Percentiles rank a stretch among this genome's conserved stretches.
phyloP scores from a whole-genome alignment of 2,888 invertebrate species.

The Mellilla xanthometata region DNA sequence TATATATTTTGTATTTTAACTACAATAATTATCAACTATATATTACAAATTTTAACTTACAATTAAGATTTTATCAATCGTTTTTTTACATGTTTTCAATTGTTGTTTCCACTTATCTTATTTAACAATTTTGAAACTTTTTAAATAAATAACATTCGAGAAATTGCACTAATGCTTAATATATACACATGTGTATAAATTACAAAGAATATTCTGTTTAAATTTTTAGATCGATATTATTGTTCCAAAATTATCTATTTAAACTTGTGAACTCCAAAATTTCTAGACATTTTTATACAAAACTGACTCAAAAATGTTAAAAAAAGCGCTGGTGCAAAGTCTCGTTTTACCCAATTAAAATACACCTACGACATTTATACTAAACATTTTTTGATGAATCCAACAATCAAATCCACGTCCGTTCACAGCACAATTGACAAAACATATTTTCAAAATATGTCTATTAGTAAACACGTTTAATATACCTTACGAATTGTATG shows the following conservation, averaged over 20 bases:
- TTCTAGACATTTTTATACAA: too few relatives aligned
- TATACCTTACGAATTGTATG: slow-evolving; percentile 76
- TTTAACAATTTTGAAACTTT: slow-evolving; percentile 12
- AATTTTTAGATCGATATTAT: too few relatives aligned
- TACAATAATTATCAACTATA: slow-evolving; percentile 81
- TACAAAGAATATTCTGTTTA: too few relatives aligned
- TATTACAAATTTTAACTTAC: slow-evolving; percentile 80
- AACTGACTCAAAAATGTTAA: too few relatives aligned
- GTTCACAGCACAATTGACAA: slow-evolving; percentile 82
- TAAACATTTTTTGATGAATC: slow-evolving; percentile 36
- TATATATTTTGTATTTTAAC: slow-evolving; percentile 81
- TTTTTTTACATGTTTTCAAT: slow-evolving; percentile 58
- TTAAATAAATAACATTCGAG: slow-evolving; percentile 12
- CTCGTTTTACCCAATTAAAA: slow-evolving; percentile 6
- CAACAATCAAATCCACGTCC: slow-evolving; percentile 58
- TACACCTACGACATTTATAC: slow-evolving; percentile 2
- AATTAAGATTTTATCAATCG: slow-evolving; percentile 75
- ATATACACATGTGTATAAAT: too few relatives aligned
- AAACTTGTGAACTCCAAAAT: too few relatives aligned
- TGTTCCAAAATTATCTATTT: too few relatives aligned
- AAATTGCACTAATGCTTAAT: slow-evolving; percentile 3
- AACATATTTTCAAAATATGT: slow-evolving; percentile 82
- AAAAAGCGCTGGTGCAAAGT: slow-evolving; percentile 1
- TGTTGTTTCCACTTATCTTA: slow-evolving; percentile 44
- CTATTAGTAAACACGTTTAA: slow-evolving; percentile 77